A percentile compares a stretch with the other conserved stretches of the same genome.
Conservation (phyloP, 2,113 vertebrate genomes). For the Trochalopteron elliotii region DNA sequence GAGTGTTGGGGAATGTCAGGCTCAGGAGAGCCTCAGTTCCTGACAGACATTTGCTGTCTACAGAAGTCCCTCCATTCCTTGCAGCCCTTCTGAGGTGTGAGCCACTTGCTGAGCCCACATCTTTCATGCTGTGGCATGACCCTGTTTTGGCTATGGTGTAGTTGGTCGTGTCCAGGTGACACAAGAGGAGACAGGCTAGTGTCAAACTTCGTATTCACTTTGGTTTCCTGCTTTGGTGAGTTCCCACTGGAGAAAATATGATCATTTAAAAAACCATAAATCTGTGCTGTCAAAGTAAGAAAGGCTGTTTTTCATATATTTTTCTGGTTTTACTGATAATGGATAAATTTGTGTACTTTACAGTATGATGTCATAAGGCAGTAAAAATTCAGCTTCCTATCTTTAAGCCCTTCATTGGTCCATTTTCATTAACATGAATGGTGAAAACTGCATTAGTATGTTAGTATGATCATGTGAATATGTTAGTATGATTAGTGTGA, state of each 20-base stretch:
- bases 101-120: background rate
- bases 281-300: background rate
- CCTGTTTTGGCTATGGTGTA: fast-evolving
- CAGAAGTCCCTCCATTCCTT: background rate
- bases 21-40: background rate
- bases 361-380: background rate
- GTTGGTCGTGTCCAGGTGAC: background rate
- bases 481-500: background rate
- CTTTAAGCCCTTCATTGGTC: background rate
- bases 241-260: background rate
- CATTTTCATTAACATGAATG: background rate
- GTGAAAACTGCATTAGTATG: background rate
- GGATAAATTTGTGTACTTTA: background rate
- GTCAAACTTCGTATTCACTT: background rate
- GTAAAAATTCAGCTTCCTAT: background rate
- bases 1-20: background rate
- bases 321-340: background rate
- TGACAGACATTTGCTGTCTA: background rate
- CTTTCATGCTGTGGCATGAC: background rate
- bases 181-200: background rate
- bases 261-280: background rate
- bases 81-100: background rate
- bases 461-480: background rate
- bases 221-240: background rate
- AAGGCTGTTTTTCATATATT: background rate